These are phyloP conservation scores for Hoplias malabaricus DNA, from an alignment of 2,113 vertebrate species.

Conservation along the genomic window DNA sequence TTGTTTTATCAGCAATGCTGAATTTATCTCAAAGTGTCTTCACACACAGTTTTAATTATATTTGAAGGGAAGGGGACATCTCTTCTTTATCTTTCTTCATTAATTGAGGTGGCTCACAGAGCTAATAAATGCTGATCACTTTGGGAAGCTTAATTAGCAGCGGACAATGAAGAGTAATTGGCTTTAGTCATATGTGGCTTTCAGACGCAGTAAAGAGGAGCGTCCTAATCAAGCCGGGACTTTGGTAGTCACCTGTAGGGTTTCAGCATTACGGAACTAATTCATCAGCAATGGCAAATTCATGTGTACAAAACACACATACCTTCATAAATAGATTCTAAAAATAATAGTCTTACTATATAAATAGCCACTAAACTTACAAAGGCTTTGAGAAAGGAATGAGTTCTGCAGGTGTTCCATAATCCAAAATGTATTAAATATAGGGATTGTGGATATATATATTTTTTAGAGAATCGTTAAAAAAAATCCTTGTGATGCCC, in stretches of 20 bases:
- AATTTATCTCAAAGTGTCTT: conserved; percentile 18
- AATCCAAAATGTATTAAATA: too few species aligned
- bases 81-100: conserved; percentile 22
- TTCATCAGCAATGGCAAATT: not conserved
- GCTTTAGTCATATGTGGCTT: not conserved
- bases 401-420: too few species aligned
- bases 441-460: too few species aligned
- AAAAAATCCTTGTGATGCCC: too few species aligned
- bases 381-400: too few species aligned
- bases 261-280: not conserved
- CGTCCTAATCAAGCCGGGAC: not conserved
- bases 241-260: not conserved
- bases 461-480: too few species aligned
- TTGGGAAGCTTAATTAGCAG: conserved; percentile 30
- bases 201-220: not conserved
- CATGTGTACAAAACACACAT: not conserved
- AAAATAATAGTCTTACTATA: too few species aligned
- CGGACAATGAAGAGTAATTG: conserved; percentile 34
- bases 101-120: conserved; percentile 6
- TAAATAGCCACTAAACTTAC: too few species aligned
- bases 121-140: conserved; percentile 14
- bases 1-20: not conserved
- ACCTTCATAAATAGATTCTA: not conserved
- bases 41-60: conserved; percentile 26
- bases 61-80: conserved; percentile 8